Evolutionary conservation across 2,888 invertebrate species (phyloP).

Genomic region (Drosophila buzzatii): DNA sequence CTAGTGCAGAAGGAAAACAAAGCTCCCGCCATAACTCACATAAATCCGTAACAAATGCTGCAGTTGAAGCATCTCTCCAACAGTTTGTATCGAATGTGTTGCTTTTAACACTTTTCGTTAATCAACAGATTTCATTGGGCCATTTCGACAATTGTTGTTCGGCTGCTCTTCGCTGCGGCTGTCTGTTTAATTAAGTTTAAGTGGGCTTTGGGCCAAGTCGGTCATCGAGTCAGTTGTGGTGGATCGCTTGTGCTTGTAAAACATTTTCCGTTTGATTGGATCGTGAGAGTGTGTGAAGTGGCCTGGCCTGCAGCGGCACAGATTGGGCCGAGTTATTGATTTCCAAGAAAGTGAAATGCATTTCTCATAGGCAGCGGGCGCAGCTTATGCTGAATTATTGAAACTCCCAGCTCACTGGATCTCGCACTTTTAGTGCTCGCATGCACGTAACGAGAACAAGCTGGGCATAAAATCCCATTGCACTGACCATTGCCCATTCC

Average conservation of each 20-base stretch:
- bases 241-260: slow-evolving; percentile 23
- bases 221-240: slow-evolving; percentile 20
- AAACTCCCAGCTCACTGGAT: slow-evolving; percentile 22
- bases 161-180: slow-evolving; percentile 14
- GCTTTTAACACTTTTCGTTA: slow-evolving; percentile 45
- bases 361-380: slow-evolving; percentile 13
- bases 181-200: slow-evolving; percentile 61
- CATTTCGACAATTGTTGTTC: slow-evolving; percentile 47
- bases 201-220: slow-evolving; percentile 38
- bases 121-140: slow-evolving; percentile 47
- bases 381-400: slow-evolving; percentile 12
- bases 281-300: slow-evolving; percentile 54
- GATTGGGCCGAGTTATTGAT: slow-evolving; percentile 63
- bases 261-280: slow-evolving; percentile 44
- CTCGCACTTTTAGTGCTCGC: slow-evolving; percentile 32
- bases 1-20: background rate
- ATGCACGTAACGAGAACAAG: slow-evolving; percentile 66
- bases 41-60: background rate
- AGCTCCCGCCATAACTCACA: background rate
- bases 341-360: slow-evolving; percentile 77
- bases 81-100: background rate
- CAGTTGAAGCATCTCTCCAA: slow-evolving; percentile 1
- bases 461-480: slow-evolving; percentile 53
- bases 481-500: slow-evolving; percentile 19
- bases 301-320: slow-evolving; percentile 35